Evolutionary conservation across 2,113 vertebrate species (phyloP), one percentile per base, ranked within the genome.

Genomic region (Etheostoma cragini): DNA sequence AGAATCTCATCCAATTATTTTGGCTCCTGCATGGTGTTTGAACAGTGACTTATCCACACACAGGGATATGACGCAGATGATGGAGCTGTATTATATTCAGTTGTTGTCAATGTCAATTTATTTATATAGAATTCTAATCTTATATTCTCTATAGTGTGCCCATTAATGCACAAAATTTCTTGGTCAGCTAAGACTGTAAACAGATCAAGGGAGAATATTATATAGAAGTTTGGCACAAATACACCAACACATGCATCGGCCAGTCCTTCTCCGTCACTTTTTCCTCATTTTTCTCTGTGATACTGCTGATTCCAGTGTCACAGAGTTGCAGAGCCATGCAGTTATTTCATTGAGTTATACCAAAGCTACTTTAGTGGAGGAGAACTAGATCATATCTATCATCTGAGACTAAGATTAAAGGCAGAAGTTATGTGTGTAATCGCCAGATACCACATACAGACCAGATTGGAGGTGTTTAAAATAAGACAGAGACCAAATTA

Each of bases 171-270:
- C 78, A 71, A 85, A 91, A 80, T 78, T 78, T 89, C 90, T 81
- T 87, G 90, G 92, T 92, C 92, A 93, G 92, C 92, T 88, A 87
- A 90, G 86, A 87, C 78, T 42, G 56, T 93, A 91, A 93, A 85
- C 53, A 57, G 88, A 93, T 91, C 92, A 92, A 83, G 35, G 53
- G 83, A 88, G 71, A 86, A 91, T 88, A 90, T 93, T 76, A 83
- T 83, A 88, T 84, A 77, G 62, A 82, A 72, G 68, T 85, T 80
- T 82, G 76, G 79, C 81, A 79, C 72, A 84, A 85, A 88, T 63
- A 65, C 35, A 35, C 45, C 1, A 21, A 35, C 68, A 66, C 77
- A 83, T 47, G 64, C 66, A n/a, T 21, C 56, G 33, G 72, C 70
- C 81, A 63, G 49, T 84, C 84, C 53, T 45, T 75, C 72, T 57